Conservation (phyloP, 2,888 invertebrate species). For the Scaptomyza parva region DNA sequence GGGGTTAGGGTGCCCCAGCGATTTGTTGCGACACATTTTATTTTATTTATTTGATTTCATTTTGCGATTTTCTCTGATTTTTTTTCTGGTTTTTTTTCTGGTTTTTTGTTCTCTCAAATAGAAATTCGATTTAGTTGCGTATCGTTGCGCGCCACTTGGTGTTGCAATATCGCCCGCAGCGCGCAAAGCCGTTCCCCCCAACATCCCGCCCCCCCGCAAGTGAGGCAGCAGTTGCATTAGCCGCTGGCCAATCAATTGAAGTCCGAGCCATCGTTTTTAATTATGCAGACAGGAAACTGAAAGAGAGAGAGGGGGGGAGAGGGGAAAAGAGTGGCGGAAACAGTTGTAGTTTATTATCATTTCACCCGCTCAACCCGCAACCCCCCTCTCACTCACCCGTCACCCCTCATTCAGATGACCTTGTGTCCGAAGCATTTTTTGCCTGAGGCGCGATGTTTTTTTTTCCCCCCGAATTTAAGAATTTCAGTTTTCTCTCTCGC, state of each 20-base stretch:
- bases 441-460: too few relatives aligned
- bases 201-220: too few relatives aligned
- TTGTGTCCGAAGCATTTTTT: too few relatives aligned
- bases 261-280: conserved; percentile 49
- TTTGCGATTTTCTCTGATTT: conserved; percentile 14
- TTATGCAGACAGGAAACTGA: conserved; percentile 44
- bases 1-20: conserved; percentile 4
- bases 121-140: conserved; percentile 61
- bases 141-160: conserved; percentile 29
- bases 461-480: too few relatives aligned
- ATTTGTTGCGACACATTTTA: conserved; percentile 41
- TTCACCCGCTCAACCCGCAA: too few relatives aligned
- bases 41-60: conserved; percentile 43
- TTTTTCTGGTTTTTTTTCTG: too few relatives aligned
- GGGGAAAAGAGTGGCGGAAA: too few relatives aligned
- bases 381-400: too few relatives aligned
- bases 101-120: conserved; percentile 60
- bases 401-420: too few relatives aligned
- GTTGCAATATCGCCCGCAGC: conserved; percentile 34
- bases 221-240: conserved; percentile 45
- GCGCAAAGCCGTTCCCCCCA: too few relatives aligned
- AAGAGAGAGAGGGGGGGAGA: neutral
- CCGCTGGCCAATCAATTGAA: conserved; percentile 55
- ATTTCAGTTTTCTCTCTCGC: too few relatives aligned
- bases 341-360: too few relatives aligned